Evolutionary conservation across 1,140 invertebrate genomes (phyloP), one percentile per base, ranked within the genome.

Genomic region (Papilio xuthus): DNA sequence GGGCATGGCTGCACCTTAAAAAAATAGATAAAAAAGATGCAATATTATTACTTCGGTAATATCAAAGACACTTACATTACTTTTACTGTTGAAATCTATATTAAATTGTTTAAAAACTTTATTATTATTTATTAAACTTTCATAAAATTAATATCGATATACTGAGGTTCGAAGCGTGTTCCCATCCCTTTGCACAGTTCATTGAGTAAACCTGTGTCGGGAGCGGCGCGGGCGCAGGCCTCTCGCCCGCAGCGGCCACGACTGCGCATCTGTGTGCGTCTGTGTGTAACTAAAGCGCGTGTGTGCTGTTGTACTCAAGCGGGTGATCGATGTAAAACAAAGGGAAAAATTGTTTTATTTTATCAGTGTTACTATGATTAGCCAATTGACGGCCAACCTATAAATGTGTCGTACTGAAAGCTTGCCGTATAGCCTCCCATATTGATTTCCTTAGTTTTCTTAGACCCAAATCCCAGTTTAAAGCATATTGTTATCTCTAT

Each of bases 131-230:
- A 18, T 32, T 15, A 37, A 37, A 70, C 47, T 73, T 80, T 80
- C 77, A 78, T 79, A 83, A 81, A 81, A 84, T 85, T 86, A 83
- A 82, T 82, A 37, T 37, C 32, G 32, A 32, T 32, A 32, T 32
- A 32, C 2, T 32, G 32, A 74, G 80, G 56, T 71, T 76, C 41
- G 18, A 63, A 41, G 23, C 6, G 12, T 42, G 7, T 41, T 56
- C 76, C 81, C 88, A 86, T 83, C 86, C 80, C 88, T 89, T 81
- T 72, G 77, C 79, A 82, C 85, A 85, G 86, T 91, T 91, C 88
- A 92, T 91, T 92, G 89, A 91, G 89, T 88, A 92, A 92, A 92
- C 85, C 85, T 86, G 89, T 86, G 88, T 87, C 79, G 67, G 71
- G 78, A 79, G 81, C 75, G 80, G 82, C 82, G 84, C 84, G 78